A percentile compares a stretch with the other conserved stretches of the same genome.
phyloP scores from a whole-genome alignment of 2,113 vertebrate species.

The Chascanopsetta lugubris region DNA sequence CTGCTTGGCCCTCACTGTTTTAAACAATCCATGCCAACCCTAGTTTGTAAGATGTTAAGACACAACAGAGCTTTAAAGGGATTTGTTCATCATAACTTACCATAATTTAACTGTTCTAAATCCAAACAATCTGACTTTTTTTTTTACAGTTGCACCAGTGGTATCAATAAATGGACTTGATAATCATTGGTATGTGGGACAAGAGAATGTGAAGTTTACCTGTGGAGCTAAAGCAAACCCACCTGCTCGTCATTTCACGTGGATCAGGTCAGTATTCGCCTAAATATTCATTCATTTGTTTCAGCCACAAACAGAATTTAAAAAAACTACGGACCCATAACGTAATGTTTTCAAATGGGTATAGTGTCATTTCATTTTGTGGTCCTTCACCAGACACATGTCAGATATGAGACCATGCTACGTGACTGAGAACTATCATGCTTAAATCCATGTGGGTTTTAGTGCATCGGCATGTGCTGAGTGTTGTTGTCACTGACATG shows the following conservation, averaged over 20 bases:
- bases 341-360: too few relatives aligned
- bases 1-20: neutral
- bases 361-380: too few relatives aligned
- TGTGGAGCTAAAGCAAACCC: conserved; percentile 95
- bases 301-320: too few relatives aligned
- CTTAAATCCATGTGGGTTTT: too few relatives aligned
- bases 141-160: conserved; percentile 87
- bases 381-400: too few relatives aligned
- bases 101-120: neutral
- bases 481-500: too few relatives aligned
- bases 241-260: conserved; percentile 84
- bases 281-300: too few relatives aligned
- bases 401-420: too few relatives aligned
- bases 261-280: conserved; percentile 87
- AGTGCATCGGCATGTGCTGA: too few relatives aligned
- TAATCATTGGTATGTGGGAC: conserved; percentile 92
- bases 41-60: neutral
- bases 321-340: too few relatives aligned
- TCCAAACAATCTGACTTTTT: conserved; percentile 1
- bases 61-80: too few relatives aligned
- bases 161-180: conserved; percentile 86
- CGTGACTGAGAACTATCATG: too few relatives aligned
- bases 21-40: neutral
- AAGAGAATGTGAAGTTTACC: conserved; percentile 88
- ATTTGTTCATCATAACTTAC: neutral